A percentile compares a stretch with the other conserved stretches of the same genome.
Evolutionary conservation across 53 echinoderm and acorn worm genomes (phyloP).

Genomic region (Mesocentrotus franciscanus): DNA sequence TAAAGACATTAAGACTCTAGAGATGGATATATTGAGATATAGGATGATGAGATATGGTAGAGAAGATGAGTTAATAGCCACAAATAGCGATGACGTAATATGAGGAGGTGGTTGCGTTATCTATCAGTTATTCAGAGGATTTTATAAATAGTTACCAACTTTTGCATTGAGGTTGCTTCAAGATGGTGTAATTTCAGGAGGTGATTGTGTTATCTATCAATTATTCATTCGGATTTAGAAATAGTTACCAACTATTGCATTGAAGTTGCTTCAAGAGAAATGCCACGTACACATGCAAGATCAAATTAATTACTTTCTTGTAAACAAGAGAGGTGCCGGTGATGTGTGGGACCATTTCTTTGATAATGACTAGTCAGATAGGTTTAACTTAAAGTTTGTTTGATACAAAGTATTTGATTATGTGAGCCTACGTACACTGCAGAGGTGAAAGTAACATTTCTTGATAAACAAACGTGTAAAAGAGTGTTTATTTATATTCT

Average conservation of each 20-base stretch:
- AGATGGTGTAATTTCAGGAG: not conserved
- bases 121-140: not conserved
- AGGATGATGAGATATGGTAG: not conserved
- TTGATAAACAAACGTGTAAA: no score
- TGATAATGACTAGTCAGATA: no score
- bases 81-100: not conserved
- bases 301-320: no score
- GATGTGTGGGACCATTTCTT: no score
- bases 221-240: not conserved
- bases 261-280: not conserved
- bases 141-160: not conserved
- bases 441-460: no score
- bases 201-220: not conserved
- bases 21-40: not conserved
- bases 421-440: no score
- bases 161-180: no score
- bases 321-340: no score
- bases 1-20: not conserved
- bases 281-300: no score
- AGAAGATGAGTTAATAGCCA: not conserved
- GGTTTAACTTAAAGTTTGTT: no score
- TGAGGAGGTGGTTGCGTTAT: not conserved
- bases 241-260: not conserved
- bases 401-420: no score
- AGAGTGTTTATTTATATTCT: no score